Conservation (phyloP, 2,888 invertebrate genomes). For the Eupithecia exiguata region DNA sequence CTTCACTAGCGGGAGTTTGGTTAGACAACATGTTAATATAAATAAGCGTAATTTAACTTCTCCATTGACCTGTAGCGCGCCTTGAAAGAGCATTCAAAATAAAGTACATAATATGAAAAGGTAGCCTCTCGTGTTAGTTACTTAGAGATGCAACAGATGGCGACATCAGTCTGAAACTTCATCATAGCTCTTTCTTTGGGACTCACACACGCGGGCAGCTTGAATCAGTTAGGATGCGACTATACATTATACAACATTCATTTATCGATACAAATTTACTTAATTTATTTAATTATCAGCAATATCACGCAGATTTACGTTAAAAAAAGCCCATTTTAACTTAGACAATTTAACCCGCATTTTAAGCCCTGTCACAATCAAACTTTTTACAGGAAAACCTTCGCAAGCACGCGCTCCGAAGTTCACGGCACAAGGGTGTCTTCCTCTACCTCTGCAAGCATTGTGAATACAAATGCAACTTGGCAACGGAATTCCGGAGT, state of each 20-base stretch:
- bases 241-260: too few species aligned
- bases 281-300: too few species aligned
- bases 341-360: too few species aligned
- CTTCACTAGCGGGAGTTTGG: conserved; percentile 89
- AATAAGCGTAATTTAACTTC: too few species aligned
- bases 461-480: conserved; percentile 86
- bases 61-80: not conserved
- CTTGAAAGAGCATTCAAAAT: not conserved
- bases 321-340: too few species aligned
- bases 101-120: not conserved
- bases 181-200: not conserved
- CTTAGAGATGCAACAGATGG: conserved; percentile 25
- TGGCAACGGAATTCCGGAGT: conserved; percentile 86
- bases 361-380: not conserved
- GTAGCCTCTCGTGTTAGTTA: not conserved
- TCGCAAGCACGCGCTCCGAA: conserved; percentile 92
- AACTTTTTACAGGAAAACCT: conserved; percentile 88
- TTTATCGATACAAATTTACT: too few species aligned
- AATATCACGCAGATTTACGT: too few species aligned
- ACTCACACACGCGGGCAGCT: too few species aligned
- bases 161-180: conserved; percentile 15
- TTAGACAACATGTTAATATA: conserved; percentile 5
- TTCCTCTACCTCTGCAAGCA: conserved; percentile 90
- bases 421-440: conserved; percentile 90
- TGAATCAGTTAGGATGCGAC: too few species aligned